These are phyloP conservation scores for Xestia sexstrigata DNA, from an alignment of 2,888 invertebrate species.

Conservation along the genomic window DNA sequence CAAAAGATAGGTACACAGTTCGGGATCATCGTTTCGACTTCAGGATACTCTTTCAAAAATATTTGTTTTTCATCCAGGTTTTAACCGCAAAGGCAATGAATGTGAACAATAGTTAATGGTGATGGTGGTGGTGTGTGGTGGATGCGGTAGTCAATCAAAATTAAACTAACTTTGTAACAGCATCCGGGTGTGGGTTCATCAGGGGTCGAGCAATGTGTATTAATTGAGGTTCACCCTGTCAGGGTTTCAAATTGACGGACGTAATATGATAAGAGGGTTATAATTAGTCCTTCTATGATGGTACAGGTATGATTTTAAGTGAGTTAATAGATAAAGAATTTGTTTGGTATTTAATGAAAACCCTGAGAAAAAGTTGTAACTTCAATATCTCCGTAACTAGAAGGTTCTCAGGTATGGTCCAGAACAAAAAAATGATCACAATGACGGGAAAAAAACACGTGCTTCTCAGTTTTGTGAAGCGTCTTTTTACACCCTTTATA, in stretches of 20 bases:
- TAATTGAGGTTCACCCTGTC: conserved; percentile 35
- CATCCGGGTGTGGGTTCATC: not conserved
- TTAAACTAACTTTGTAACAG: conserved; percentile 33
- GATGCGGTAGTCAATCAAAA: conserved; percentile 18
- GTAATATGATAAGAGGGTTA: conserved; percentile 10
- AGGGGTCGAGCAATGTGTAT: not conserved
- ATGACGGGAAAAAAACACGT: too few species aligned
- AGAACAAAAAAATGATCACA: too few species aligned
- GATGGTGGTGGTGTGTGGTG: too few species aligned
- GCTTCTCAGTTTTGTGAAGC: too few species aligned
- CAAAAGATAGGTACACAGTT: too few species aligned
- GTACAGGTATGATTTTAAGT: not conserved
- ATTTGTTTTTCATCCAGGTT: not conserved
- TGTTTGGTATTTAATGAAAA: too few species aligned
- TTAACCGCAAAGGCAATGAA: not conserved
- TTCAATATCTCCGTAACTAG: too few species aligned
- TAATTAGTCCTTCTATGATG: not conserved
- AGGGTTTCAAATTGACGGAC: conserved; percentile 20
- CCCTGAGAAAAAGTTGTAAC: too few species aligned
- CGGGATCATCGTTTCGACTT: too few species aligned
- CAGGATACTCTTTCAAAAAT: not conserved
- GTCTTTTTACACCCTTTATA: not conserved
- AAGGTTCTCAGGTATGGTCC: too few species aligned
- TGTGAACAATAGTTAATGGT: not conserved
- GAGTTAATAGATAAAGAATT: not conserved